Evolutionary conservation across 2,797 vertebrate species (phyloP), one percentile per base, ranked within the genome.

Genomic region (Malurus splendens): DNA sequence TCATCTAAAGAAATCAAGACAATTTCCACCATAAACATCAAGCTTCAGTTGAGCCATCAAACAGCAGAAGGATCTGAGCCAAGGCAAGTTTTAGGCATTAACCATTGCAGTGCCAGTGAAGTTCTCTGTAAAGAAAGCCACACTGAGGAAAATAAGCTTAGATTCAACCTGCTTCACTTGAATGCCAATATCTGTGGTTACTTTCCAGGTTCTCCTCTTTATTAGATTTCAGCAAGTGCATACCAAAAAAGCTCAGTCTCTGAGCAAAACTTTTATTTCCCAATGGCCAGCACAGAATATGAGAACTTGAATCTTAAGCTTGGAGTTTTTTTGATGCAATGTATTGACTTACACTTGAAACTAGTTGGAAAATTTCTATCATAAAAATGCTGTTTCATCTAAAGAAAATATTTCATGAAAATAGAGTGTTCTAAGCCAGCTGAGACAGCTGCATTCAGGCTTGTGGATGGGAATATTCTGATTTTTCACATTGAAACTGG

Each of bases 1-100:
- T 98, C 96, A 96, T 97, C 97, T 97, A 95, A 97, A 96, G 97
- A 96, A 98, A 97, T 97, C 96, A 96, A 97, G 97, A 97, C 97
- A 96, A 97, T 97, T 97, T 97, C 96, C 96, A 95, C 96, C 95
- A 96, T 96, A 97, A 97, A 97, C 96, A 97, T 97, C 96, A 97
- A 96, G 97, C 96, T 97, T 97, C 97, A 96, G 95, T 92, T 97
- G 96, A 97, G 97, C 97, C 96, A 96, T 96, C 96, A 96, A 97
- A 97, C 79, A 93, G 94, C 95, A 95, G 95, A 97, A 96, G 95
- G 95, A 96, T 92, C 90, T 94, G 94, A 94, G 96, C 95, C 96
- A 95, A 93, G 85, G 73, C 84, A 77, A 87, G 77, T 78, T 90
- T 90, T 85, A 92, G 68, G 52, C 82, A 44, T 96, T 97, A 97